Evolutionary conservation across 1,140 invertebrate species (phyloP), one percentile per base, ranked within the genome.

Genomic region (Eurosta solidaginis): DNA sequence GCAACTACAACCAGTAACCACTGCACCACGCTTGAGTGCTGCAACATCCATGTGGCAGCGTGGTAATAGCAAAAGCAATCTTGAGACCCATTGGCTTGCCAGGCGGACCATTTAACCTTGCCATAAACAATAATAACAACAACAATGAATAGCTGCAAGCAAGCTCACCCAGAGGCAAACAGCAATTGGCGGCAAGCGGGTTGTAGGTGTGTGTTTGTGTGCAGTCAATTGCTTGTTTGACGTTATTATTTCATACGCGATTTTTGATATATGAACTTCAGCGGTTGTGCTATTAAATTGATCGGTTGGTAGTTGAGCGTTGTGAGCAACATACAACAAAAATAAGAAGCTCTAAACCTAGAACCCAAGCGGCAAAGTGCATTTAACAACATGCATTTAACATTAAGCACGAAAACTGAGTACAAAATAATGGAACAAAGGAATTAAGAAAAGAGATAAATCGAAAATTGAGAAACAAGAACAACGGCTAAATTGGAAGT

Each of bases 211-310:
- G 5, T 68, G 17, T 42, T 29, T 40, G 29, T 10, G 59, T 20
- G 7, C 9, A 20, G n/a, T 44, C 49, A 54, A 45, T 76, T 29
- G 40, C 50, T 68, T 40, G 77, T 49, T 47, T 73, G 49, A 74
- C 36, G 52, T 25, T 78, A 78, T 78, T 78, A 78, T 78, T 78
- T 78, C 77, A 78, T 78, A 78, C 52, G 47, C 77, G 77, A 78
- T 78, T 78, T 78, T 78, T 78, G 77, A 78, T 78, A 74, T 74
- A 78, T 78, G 77, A 63, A 78, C 77, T 78, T 74, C 77, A 78
- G 25, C 63, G 49, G 33, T 40, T 40, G 6, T 44, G 33, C 77
- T 50, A 73, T 73, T 74, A 77, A 77, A 77, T 59, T 63, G 76
- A 77, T 77, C 52, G 52, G 22, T 74, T 78, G 63, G 73, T 68